Base-by-base conservation (phyloP, 2,113 vertebrate species). In the Pagrus major region DNA sequence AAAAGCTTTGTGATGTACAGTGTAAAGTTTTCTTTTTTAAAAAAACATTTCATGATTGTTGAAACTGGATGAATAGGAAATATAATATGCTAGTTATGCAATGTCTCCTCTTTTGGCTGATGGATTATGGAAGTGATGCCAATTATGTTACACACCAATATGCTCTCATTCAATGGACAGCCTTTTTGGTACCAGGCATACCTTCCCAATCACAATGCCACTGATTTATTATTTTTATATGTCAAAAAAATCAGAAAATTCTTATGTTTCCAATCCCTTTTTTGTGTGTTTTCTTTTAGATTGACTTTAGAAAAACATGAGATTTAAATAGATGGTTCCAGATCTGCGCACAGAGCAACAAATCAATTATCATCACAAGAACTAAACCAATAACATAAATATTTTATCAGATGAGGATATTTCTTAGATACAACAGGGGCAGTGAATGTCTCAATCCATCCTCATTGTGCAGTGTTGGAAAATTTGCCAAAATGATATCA, bases 1-100 rank as follows among this genome's bases (percentile, higher is more conserved):
- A 87, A 91, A 89, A 84, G 61, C 84, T 83, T 91, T 89, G 78
- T 91, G 85, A 90, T 93, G 93, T 94, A 94, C 91, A 94, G 91
- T 93, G 88, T 93, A 92, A 94, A 91, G 82, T 89, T 88, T 89
- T 89, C 4, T 90, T 89, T 78, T 86, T 71, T 5, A 61, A 37
- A 61, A 66, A 86, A 79, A 80, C 54, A 84, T 84, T 83, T 83
- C 71, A 88, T 89, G 86, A 91, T 83, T 93, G 81, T 89, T 91
- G 46, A 92, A 90, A 83, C 67, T 89, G 81, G 67, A 89, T 86
- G 76, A 76, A 92, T 88, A 86, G 86, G 78, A 88, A 90, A 84
- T 82, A 93, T 86, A 70, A 88, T 83, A 80, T 90, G 78, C 41
- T 83, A 88, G 78, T 70, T 74, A 89, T 84, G 75, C 61, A 86